Percentiles rank a stretch among this genome's conserved stretches.
Conservation (phyloP, 1,140 invertebrate genomes). For the Drosophila simulans region DNA sequence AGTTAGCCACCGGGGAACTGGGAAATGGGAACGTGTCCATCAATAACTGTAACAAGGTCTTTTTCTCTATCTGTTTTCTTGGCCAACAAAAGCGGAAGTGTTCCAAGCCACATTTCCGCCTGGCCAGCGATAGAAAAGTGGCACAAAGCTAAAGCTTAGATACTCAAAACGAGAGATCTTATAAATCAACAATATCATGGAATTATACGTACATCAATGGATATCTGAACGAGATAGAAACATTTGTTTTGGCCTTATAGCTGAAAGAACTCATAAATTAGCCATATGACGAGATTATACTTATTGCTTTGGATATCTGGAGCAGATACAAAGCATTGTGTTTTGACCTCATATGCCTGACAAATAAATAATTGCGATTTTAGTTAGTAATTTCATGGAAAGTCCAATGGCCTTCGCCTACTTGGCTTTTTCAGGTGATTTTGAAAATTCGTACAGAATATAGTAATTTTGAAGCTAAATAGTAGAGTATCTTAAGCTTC, state of each 20-base stretch:
- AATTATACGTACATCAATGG: slow-evolving; percentile 11
- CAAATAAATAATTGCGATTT: slow-evolving; percentile 3
- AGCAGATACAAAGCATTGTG: background rate
- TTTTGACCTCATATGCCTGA: slow-evolving; percentile 6
- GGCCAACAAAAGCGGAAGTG: slow-evolving; percentile 47
- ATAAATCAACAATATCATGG: slow-evolving; percentile 33
- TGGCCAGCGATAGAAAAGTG: slow-evolving; percentile 29
- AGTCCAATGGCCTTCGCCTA: background rate
- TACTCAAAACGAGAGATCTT: slow-evolving; percentile 2
- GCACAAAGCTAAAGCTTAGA: slow-evolving; percentile 38
- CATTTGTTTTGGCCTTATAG: background rate
- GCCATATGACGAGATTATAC: slow-evolving; percentile 25
- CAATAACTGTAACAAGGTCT: slow-evolving; percentile 80
- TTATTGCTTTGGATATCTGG: slow-evolving; percentile 1
- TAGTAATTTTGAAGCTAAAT: too few relatives aligned
- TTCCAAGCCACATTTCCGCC: slow-evolving; percentile 51
- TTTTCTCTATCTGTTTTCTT: slow-evolving; percentile 32
- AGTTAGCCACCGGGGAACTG: background rate
- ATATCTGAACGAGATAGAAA: background rate
- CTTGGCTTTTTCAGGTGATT: background rate
- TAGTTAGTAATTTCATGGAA: background rate
- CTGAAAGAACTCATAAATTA: slow-evolving; percentile 18
- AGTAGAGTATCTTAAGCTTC: background rate
- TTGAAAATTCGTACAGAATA: background rate
- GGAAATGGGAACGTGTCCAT: slow-evolving; percentile 77